These are phyloP conservation scores for Cherax quadricarinatus DNA, from an alignment of 1,140 invertebrate species.

Conservation along the genomic window DNA sequence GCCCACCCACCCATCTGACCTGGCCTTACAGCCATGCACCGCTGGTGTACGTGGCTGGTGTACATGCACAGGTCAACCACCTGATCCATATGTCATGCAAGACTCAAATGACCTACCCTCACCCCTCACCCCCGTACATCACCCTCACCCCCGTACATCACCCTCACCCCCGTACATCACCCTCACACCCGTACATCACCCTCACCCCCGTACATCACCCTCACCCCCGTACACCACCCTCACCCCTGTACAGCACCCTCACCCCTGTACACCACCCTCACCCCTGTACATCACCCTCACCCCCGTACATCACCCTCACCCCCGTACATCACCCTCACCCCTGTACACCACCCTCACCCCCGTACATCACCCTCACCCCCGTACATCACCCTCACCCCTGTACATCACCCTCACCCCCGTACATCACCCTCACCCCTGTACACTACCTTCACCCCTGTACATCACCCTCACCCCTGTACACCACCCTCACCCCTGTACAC, in stretches of 20 bases:
- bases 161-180: too few species aligned
- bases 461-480: too few species aligned
- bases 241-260: too few species aligned
- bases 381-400: background rate
- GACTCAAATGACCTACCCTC: too few species aligned
- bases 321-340: background rate
- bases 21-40: too few species aligned
- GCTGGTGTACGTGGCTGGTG: too few species aligned
- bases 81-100: too few species aligned
- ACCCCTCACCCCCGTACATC: too few species aligned
- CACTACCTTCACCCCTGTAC: background rate
- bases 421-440: background rate
- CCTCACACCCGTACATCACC: too few species aligned
- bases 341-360: background rate
- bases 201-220: background rate
- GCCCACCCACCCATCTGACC: too few species aligned
- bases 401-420: background rate
- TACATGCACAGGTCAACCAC: too few species aligned
- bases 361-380: background rate
- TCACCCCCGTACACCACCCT: background rate
- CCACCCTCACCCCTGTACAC: too few species aligned
- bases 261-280: background rate
- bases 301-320: background rate
- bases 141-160: background rate
- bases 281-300: background rate